A percentile compares a stretch with the other conserved stretches of the same genome.
Conservation (phyloP, 2,888 invertebrate species). For the Liodrosophila aerea region DNA sequence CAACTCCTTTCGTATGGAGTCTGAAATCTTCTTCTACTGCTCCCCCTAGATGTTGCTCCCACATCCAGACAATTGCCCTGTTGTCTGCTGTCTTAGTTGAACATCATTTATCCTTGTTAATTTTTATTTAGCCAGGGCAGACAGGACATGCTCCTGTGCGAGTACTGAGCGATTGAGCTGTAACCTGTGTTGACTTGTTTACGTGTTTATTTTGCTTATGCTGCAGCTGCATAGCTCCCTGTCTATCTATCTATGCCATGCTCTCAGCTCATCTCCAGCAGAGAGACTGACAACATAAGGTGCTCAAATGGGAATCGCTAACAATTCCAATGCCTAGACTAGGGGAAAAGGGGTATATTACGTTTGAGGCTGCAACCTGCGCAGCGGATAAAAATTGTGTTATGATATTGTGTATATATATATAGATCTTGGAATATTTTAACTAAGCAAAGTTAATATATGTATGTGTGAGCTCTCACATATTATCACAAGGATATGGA, state of each 20-base stretch:
- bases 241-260: too few relatives aligned
- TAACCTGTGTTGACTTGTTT: constrained; percentile 72
- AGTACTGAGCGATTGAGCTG: constrained; percentile 65
- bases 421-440: too few relatives aligned
- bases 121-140: constrained; percentile 66
- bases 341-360: too few relatives aligned
- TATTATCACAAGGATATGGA: too few relatives aligned
- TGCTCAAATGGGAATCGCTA: not conserved
- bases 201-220: constrained; percentile 50
- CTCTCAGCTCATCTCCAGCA: not conserved
- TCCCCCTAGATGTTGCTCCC: constrained; percentile 30
- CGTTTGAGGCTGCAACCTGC: too few relatives aligned
- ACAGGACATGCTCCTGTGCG: constrained; percentile 37
- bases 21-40: constrained; percentile 5
- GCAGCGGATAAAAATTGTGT: too few relatives aligned
- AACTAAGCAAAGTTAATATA: too few relatives aligned
- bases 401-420: too few relatives aligned
- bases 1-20: constrained; percentile 8
- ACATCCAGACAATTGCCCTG: constrained; percentile 6
- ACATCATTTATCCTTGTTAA: constrained; percentile 80
- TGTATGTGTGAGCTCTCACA: too few relatives aligned
- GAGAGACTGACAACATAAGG: not conserved
- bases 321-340: not conserved
- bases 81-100: constrained; percentile 46
- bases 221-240: constrained; percentile 2